These are phyloP conservation scores for Myrmecobius fasciatus DNA, from an alignment of 2,113 vertebrate genomes.

Conservation along the genomic window DNA sequence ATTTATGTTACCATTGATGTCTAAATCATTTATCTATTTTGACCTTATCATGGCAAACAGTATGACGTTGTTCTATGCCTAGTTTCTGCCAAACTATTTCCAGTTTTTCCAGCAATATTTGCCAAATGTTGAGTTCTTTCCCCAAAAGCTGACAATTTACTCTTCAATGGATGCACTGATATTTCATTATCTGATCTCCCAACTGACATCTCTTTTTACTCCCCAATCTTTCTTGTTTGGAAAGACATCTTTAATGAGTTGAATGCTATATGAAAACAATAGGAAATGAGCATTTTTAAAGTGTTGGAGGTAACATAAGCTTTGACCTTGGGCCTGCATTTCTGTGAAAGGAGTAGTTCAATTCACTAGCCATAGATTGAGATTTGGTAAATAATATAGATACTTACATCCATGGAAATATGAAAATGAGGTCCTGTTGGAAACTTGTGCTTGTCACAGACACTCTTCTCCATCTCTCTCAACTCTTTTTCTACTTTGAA, in stretches of 20 bases:
- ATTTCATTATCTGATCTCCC: too few species aligned
- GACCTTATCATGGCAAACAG: too few species aligned
- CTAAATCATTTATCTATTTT: too few species aligned
- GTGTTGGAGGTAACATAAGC: background rate
- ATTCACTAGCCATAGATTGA: background rate
- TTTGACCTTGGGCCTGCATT: slow-evolving; percentile 44
- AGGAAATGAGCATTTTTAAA: slow-evolving; percentile 10
- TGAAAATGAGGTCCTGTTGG: slow-evolving; percentile 33
- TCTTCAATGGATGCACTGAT: too few species aligned
- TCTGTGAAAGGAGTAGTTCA: slow-evolving; percentile 25
- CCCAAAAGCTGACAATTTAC: too few species aligned
- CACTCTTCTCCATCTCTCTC: too few species aligned
- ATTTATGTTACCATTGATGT: too few species aligned
- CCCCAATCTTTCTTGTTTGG: background rate
- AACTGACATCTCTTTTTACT: too few species aligned
- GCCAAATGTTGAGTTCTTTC: too few species aligned
- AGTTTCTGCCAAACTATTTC: too few species aligned
- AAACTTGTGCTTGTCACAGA: background rate
- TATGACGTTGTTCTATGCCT: too few species aligned
- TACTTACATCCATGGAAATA: slow-evolving; percentile 12
- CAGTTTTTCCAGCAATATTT: too few species aligned
- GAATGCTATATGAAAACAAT: slow-evolving; percentile 39
- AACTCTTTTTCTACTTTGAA: background rate
- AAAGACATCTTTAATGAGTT: slow-evolving; percentile 36
- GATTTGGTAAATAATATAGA: slow-evolving; percentile 24